Evolutionary conservation across 1,140 invertebrate species (phyloP).

Genomic region (Penaeus vannamei): DNA sequence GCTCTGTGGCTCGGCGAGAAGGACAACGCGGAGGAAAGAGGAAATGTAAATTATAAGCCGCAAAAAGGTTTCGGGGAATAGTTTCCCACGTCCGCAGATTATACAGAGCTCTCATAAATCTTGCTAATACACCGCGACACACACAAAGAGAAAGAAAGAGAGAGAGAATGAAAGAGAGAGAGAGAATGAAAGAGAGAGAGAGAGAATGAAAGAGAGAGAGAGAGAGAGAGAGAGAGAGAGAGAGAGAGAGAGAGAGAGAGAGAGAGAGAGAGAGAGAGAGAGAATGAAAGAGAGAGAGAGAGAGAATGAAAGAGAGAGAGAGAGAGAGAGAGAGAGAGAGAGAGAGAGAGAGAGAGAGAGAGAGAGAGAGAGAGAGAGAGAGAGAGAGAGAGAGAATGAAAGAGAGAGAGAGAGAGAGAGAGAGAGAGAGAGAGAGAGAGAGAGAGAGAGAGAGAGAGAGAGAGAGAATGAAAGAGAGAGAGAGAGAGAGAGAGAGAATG

Average conservation of each 20-base stretch:
- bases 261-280: background rate
- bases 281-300: background rate
- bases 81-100: no score
- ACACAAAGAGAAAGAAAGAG: slow-evolving; percentile 2
- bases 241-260: background rate
- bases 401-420: background rate
- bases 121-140: no score
- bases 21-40: no score
- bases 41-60: no score
- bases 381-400: background rate
- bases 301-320: background rate
- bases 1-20: no score
- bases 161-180: slow-evolving; percentile 16
- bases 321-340: background rate
- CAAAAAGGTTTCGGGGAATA: no score
- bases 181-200: background rate
- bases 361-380: no score
- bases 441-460: slow-evolving; percentile 27
- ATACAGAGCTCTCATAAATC: no score
- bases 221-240: background rate
- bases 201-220: background rate
- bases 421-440: slow-evolving; percentile 27
- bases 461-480: slow-evolving; percentile 24
- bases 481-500: slow-evolving; percentile 1
- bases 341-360: background rate